Evolutionary conservation across 2,113 vertebrate genomes (phyloP), one percentile per base, ranked within the genome.

Genomic region (Ia io): DNA sequence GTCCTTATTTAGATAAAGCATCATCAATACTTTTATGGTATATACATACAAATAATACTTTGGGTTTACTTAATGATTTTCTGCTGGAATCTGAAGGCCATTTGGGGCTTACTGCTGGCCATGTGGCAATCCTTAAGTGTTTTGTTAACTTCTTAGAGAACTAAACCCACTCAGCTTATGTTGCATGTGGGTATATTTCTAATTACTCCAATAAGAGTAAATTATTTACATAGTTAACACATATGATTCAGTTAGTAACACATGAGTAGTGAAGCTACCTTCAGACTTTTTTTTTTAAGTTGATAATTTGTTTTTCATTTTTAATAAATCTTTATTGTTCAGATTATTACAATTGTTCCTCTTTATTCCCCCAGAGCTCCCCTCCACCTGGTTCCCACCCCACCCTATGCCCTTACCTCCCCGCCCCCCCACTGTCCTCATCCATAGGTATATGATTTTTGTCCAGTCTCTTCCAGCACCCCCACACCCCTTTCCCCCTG

Each of bases 101-200:
- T 90, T 95, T 97, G 79, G 87, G 69, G 30, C 88, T 93, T 96
- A 88, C 88, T 92, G 93, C 71, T 95, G n/a, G 20, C 93, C 84
- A 96, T 88, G 94, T 96, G 87, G 80, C 70, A 93, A 95, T 96
- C 84, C 42, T 82, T 90, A 84, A 93, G n/a, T 93, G 67, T 97
- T 95, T 95, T 85, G 56, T 71, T 96, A 90, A 94, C 79, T 97
- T 93, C 78, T 88, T 82, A 71, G 35, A 84, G 61, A 96, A 84
- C 61, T 93, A 89, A 96, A 69, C 82, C 84, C 85, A 93, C 90
- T 96, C 88, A 96, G 77, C 73, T 90, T 97, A 95, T 74, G 84
- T 94, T 96, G 74, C 49, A 88, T 37, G 5, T 88, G 67, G 56
- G 61, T 96, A 53, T 88, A 69, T 84, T 96, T 90, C 71, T 88